These are phyloP conservation scores for Sceloporus undulatus DNA, from an alignment of 2,113 vertebrate species.

Conservation along the genomic window DNA sequence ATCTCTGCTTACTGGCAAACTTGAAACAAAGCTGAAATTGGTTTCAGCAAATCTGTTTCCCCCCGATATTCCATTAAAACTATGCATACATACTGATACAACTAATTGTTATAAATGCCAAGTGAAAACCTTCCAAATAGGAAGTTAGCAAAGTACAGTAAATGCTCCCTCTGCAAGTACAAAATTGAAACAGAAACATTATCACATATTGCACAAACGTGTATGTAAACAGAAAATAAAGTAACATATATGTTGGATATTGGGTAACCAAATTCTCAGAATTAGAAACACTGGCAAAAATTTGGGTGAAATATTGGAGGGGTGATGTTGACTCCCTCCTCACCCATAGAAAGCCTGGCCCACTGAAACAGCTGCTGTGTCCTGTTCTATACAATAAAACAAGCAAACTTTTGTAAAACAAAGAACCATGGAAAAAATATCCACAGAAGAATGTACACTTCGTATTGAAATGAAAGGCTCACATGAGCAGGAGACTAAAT, in stretches of 20 bases:
- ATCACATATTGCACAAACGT: not conserved
- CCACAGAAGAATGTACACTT: not conserved
- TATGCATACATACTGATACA: constrained; percentile 47
- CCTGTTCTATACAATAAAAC: not conserved
- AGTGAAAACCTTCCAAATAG: not conserved
- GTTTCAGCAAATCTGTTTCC: not conserved
- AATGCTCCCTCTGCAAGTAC: not conserved
- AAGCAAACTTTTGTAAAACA: not conserved
- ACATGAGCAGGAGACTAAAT: not conserved
- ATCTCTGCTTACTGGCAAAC: not conserved
- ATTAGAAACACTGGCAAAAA: not conserved
- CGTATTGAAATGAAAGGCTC: not conserved
- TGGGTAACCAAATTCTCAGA: not conserved
- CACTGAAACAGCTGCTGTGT: not conserved
- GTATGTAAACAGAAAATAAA: not conserved
- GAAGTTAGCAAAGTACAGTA: not conserved
- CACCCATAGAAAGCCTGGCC: not conserved
- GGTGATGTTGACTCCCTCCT: not conserved
- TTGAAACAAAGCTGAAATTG: constrained; percentile 1
- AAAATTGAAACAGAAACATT: not conserved
- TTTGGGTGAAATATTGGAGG: not conserved
- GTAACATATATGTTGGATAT: not conserved
- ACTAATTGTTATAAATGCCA: constrained; percentile 16
- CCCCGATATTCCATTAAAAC: constrained; percentile 41
- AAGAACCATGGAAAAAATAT: not conserved